Percentiles rank a stretch among this genome's conserved stretches.
Evolutionary conservation across 92 coral and sea anemone genomes (phyloP).

Genomic region (Ricordea florida): DNA sequence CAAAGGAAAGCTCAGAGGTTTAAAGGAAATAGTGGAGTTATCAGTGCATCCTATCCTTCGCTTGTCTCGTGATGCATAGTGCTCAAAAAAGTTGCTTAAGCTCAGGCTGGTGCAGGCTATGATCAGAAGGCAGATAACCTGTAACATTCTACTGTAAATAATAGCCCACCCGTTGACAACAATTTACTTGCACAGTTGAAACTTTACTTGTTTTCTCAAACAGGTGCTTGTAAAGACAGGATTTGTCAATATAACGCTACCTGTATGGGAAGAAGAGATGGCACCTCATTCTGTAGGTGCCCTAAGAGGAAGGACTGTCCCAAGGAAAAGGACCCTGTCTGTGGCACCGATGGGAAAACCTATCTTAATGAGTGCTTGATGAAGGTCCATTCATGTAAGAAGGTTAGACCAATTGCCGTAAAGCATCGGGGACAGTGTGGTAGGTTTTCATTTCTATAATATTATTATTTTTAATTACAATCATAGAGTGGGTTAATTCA

Average conservation of each 20-base stretch:
- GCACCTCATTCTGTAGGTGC: conserved; percentile 75
- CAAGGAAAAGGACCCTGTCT: conserved; percentile 69
- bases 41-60: too few relatives aligned
- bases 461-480: too few relatives aligned
- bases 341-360: conserved; percentile 86
- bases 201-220: not conserved
- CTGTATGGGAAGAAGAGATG: conserved; percentile 65
- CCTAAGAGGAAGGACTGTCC: conserved; percentile 77
- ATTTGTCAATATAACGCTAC: conserved; percentile 69
- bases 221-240: conserved; percentile 71
- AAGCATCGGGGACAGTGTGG: conserved; percentile 93
- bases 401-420: conserved; percentile 51
- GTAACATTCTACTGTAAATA: too few relatives aligned
- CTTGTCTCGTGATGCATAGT: too few relatives aligned
- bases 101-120: too few relatives aligned
- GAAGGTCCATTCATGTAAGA: conserved; percentile 78
- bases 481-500: too few relatives aligned
- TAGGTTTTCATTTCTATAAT: conserved; percentile 4
- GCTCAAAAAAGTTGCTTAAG: too few relatives aligned
- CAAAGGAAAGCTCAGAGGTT: too few relatives aligned
- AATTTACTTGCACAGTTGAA: not conserved
- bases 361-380: conserved; percentile 78
- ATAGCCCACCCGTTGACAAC: not conserved
- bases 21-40: too few relatives aligned
- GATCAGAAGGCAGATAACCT: too few relatives aligned